Evolutionary conservation across 1,140 invertebrate species (phyloP).

Genomic region (Drosophila fuyamai): DNA sequence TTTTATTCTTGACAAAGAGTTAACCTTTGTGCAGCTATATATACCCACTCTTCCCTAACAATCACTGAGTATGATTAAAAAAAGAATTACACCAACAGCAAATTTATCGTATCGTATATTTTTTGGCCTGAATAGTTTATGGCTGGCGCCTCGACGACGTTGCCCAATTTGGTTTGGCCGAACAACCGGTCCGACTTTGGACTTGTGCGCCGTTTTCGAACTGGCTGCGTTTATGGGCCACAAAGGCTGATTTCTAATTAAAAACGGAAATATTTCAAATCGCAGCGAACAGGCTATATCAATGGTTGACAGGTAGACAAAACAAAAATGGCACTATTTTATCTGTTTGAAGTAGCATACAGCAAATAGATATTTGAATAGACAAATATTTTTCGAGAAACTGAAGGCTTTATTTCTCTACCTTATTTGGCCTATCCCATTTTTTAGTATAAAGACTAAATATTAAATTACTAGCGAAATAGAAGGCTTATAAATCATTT

Average conservation of each 20-base stretch:
- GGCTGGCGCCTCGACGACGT: constrained; percentile 67
- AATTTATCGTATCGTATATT: constrained; percentile 13
- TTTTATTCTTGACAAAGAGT: background rate
- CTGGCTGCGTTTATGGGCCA: constrained; percentile 48
- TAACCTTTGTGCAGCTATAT: background rate
- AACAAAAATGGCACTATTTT: constrained; percentile 5
- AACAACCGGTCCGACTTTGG: constrained; percentile 57
- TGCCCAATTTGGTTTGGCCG: constrained; percentile 71
- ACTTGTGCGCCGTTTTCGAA: constrained; percentile 17
- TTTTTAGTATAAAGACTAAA: too few species aligned
- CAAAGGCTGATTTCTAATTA: constrained; percentile 66
- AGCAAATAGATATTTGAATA: background rate
- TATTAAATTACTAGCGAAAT: too few species aligned
- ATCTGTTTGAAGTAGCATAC: background rate
- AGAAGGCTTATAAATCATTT: too few species aligned
- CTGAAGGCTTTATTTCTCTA: background rate
- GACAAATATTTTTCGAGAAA: background rate
- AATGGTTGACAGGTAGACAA: constrained; percentile 24
- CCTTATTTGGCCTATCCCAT: too few species aligned
- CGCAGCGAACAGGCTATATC: background rate
- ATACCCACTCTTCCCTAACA: background rate
- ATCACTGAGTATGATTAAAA: constrained; percentile 5
- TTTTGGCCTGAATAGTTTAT: constrained; percentile 78
- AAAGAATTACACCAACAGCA: constrained; percentile 25
- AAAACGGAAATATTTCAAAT: constrained; percentile 68